Evolutionary conservation across 2,888 invertebrate species (phyloP).

Genomic region (Anarsia innoxiella): DNA sequence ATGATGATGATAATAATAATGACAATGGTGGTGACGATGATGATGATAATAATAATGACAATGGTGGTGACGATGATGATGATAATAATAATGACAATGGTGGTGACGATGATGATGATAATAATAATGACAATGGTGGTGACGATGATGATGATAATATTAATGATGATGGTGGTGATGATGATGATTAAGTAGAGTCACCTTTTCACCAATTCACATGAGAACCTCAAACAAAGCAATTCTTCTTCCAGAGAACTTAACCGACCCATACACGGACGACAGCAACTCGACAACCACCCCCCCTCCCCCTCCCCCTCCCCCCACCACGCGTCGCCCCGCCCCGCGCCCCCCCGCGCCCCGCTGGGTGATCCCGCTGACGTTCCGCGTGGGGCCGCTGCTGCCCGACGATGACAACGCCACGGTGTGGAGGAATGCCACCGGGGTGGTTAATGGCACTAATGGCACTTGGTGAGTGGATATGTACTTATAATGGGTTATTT

Average conservation of each 20-base stretch:
- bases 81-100: too few species aligned
- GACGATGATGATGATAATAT: too few species aligned
- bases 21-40: too few species aligned
- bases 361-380: constrained; percentile 88
- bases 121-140: too few species aligned
- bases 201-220: not conserved
- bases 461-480: constrained; percentile 58
- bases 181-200: too few species aligned
- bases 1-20: too few species aligned
- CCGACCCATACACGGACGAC: constrained; percentile 57
- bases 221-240: not conserved
- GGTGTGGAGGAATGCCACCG: constrained; percentile 41
- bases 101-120: too few species aligned
- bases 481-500: too few species aligned
- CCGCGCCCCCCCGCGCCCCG: constrained; percentile 43
- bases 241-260: constrained; percentile 56
- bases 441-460: constrained; percentile 56
- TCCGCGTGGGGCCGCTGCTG: constrained; percentile 78
- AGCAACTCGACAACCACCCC: constrained; percentile 47
- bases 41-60: too few species aligned
- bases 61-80: too few species aligned
- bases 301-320: constrained; percentile 38
- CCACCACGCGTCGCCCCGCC: constrained; percentile 28
- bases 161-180: too few species aligned
- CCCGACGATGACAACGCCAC: constrained; percentile 61